These are phyloP conservation scores for Trichosurus vulpecula DNA, from an alignment of 2,797 vertebrate species.

Conservation along the genomic window DNA sequence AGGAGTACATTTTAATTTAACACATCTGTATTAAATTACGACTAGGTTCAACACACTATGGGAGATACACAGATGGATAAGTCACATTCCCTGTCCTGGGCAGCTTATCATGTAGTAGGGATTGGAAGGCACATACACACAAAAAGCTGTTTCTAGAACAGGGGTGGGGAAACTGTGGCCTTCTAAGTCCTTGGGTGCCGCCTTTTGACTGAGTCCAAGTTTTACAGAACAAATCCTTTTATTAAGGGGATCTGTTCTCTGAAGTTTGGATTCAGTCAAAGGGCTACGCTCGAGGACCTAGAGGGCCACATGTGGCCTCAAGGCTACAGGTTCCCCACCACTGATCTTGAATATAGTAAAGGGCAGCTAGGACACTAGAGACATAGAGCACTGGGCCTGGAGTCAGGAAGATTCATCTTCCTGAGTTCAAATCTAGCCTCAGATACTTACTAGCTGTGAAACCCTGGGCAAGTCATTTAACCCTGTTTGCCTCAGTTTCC, in stretches of 20 bases:
- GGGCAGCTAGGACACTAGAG: background rate
- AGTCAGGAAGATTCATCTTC: background rate
- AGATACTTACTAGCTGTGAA: background rate
- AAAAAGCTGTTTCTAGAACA: background rate
- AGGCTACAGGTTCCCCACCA: too few species aligned
- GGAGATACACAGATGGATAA: background rate
- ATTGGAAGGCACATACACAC: background rate
- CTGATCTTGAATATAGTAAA: background rate
- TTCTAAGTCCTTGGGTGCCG: too few species aligned
- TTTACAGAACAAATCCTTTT: too few species aligned
- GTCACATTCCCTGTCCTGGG: background rate
- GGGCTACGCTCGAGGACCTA: too few species aligned
- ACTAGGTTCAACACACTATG: background rate
- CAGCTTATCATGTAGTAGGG: background rate
- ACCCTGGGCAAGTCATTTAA: background rate
- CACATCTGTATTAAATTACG: background rate
- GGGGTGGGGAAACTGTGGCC: too few species aligned
- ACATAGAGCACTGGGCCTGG: background rate
- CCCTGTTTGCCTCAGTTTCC: background rate
- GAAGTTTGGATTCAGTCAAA: too few species aligned
- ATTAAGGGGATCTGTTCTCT: too few species aligned
- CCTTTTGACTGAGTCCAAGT: too few species aligned
- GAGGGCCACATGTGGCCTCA: too few species aligned
- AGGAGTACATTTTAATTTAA: background rate
- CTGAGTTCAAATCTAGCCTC: background rate